A percentile compares a stretch with the other conserved stretches of the same genome.
Evolutionary conservation across 2,113 vertebrate species (phyloP).

Genomic region (Barbus barbus): DNA sequence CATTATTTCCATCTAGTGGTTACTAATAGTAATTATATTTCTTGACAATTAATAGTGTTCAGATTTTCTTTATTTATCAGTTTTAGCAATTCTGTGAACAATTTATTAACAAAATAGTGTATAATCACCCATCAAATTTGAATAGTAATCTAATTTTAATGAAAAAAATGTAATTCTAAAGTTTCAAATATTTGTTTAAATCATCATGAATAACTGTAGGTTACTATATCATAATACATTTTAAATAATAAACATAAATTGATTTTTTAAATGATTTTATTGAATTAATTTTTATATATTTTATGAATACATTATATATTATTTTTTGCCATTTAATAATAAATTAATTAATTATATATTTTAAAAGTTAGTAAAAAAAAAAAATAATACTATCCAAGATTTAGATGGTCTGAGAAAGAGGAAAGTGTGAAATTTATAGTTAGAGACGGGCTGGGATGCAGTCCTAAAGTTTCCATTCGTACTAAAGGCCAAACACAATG

Average conservation of each 20-base stretch:
- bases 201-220: no score
- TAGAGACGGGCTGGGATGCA: background rate
- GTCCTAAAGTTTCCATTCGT: background rate
- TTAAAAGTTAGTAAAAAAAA: background rate
- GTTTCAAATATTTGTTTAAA: no score
- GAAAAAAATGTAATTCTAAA: background rate
- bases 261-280: no score
- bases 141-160: background rate
- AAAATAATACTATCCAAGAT: no score
- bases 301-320: background rate
- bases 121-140: background rate
- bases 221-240: no score
- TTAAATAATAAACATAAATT: background rate
- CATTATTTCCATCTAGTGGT: slow-evolving; percentile 36
- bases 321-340: background rate
- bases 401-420: background rate
- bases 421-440: background rate
- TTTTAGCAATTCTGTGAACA: background rate
- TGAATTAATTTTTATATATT: background rate
- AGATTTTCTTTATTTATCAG: background rate
- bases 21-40: background rate
- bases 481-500: background rate
- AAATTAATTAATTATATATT: background rate
- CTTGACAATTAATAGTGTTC: background rate
- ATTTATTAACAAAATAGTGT: no score